Evolutionary conservation across 2,113 vertebrate genomes (phyloP).

Genomic region (Ophthalmotilapia sp.): DNA sequence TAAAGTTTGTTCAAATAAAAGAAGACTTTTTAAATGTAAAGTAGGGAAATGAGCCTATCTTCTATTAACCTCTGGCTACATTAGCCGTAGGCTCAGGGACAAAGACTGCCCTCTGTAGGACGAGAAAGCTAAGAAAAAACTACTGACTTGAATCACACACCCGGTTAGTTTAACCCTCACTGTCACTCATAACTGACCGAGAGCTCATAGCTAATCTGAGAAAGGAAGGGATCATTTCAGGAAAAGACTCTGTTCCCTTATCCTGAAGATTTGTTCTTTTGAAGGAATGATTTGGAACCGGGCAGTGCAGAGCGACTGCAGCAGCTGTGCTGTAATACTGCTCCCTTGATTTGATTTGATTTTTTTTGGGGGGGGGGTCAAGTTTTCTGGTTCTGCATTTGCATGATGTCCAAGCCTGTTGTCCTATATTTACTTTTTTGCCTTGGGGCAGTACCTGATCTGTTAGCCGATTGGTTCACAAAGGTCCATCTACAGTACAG

Average conservation of each 20-base stretch:
- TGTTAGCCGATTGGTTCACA: neutral
- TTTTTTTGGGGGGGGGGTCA: neutral
- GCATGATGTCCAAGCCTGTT: neutral
- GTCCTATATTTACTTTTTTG: neutral
- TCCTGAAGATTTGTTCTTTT: neutral
- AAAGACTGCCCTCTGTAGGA: neutral
- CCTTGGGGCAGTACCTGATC: neutral
- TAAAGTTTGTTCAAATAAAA: neutral
- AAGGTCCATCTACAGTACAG: neutral
- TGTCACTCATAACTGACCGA: neutral
- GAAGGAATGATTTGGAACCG: neutral
- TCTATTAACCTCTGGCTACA: neutral
- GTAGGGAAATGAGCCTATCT: neutral
- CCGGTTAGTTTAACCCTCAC: neutral
- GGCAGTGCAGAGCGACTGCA: neutral
- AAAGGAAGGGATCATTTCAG: neutral
- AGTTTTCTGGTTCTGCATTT: neutral
- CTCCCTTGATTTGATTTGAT: neutral
- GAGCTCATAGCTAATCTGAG: neutral
- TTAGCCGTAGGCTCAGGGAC: neutral
- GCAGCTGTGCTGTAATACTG: neutral
- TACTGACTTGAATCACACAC: neutral
- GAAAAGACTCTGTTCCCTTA: fast-evolving
- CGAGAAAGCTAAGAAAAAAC: neutral
- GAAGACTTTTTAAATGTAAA: neutral